A percentile compares a stretch with the other conserved stretches of the same genome.
These are phyloP conservation scores for Tenualosa thibaudeaui DNA, from an alignment of 2,797 vertebrate genomes.

Conservation along the genomic window DNA sequence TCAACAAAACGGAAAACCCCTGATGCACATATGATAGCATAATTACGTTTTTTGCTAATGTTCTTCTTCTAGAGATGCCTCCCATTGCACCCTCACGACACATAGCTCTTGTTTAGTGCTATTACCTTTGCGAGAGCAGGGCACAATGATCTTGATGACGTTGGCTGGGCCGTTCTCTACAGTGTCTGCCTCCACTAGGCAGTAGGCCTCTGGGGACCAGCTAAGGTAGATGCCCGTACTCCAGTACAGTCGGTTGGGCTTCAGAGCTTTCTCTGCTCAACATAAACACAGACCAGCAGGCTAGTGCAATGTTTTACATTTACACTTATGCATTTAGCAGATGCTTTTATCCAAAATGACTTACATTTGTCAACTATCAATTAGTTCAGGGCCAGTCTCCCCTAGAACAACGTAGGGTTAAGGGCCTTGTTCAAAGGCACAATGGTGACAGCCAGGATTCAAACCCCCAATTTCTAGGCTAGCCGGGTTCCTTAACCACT, in stretches of 20 bases:
- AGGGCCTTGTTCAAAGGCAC: no score
- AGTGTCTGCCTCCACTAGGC: slow-evolving; percentile 85
- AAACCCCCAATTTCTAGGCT: no score
- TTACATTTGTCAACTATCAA: no score
- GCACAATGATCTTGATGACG: slow-evolving; percentile 90
- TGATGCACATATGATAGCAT: not conserved
- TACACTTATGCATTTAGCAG: no score
- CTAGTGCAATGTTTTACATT: not conserved
- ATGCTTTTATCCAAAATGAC: no score
- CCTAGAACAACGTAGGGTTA: no score
- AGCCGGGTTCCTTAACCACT: no score
- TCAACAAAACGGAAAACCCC: not conserved
- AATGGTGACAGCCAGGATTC: no score
- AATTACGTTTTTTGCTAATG: not conserved
- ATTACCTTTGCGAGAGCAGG: slow-evolving; percentile 90
- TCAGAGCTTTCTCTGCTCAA: slow-evolving; percentile 77
- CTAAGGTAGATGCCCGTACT: slow-evolving; percentile 90
- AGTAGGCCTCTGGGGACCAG: slow-evolving; percentile 94
- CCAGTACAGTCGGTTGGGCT: slow-evolving; percentile 92
- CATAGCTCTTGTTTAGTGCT: not conserved
- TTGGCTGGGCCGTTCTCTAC: slow-evolving; percentile 79
- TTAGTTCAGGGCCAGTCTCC: no score
- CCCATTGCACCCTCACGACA: not conserved
- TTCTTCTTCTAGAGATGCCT: not conserved
- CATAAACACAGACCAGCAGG: not conserved